Conservation (phyloP, 2,797 vertebrate species). For the Sarcophilus harrisii region DNA sequence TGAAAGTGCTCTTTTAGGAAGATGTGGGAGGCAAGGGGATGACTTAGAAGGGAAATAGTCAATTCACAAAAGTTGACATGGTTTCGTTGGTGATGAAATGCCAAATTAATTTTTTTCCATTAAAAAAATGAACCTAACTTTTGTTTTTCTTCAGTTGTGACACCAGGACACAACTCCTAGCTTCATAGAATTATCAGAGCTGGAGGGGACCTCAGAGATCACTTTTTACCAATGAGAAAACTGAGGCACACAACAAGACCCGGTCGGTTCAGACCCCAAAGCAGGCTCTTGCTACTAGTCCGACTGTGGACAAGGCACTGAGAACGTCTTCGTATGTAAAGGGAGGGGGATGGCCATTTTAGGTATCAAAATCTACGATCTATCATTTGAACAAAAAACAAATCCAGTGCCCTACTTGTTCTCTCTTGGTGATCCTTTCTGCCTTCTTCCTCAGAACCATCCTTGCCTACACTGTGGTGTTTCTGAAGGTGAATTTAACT, state of each 20-base stretch:
- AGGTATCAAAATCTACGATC: not conserved
- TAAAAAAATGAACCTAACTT: not conserved
- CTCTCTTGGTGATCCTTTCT: not conserved
- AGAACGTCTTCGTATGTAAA: not conserved
- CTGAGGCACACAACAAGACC: not conserved
- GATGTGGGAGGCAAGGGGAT: not conserved
- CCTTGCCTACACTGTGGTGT: not conserved
- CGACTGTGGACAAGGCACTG: not conserved
- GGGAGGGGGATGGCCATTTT: not conserved
- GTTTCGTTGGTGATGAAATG: not conserved
- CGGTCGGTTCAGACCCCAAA: not conserved
- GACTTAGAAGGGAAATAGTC: not conserved
- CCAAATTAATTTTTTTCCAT: not conserved
- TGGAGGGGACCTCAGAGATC: not conserved
- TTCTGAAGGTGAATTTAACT: slow-evolving; percentile 31
- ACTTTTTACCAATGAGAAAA: not conserved
- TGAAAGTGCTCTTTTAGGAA: not conserved
- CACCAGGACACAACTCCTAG: not conserved
- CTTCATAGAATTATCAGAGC: not conserved
- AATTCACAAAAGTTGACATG: not conserved
- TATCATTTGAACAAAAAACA: not conserved
- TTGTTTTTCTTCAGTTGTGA: not conserved
- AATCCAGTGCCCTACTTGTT: not conserved
- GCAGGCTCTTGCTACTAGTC: not conserved
- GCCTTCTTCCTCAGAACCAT: not conserved